phyloP scores from a whole-genome alignment of 1,140 invertebrate species.

The Heliconius hermathena region DNA sequence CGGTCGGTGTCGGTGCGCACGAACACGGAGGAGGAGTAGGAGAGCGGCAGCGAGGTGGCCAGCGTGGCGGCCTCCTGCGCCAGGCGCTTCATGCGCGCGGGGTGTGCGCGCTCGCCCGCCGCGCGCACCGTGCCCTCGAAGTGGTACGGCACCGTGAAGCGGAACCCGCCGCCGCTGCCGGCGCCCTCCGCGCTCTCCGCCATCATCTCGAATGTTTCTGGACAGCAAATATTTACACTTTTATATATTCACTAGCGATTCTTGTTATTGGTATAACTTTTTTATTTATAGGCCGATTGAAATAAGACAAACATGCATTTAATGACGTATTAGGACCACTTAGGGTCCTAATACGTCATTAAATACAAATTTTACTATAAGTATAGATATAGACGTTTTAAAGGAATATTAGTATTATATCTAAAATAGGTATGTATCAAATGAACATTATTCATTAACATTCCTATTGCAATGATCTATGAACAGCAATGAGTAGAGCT shows the following conservation, averaged over 20 bases:
- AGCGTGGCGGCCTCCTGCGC: slow-evolving; percentile 98
- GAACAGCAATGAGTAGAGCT: slow-evolving; percentile 43
- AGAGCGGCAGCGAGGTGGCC: slow-evolving; percentile 96
- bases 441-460: too few relatives aligned
- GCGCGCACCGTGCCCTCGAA: slow-evolving; percentile 94
- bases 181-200: slow-evolving; percentile 82
- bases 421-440: too few relatives aligned
- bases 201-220: slow-evolving; percentile 96
- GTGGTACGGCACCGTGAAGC: slow-evolving; percentile 94
- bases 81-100: slow-evolving; percentile 93
- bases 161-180: slow-evolving; percentile 86
- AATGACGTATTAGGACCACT: too few relatives aligned
- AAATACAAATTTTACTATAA: too few relatives aligned
- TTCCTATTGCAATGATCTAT: too few relatives aligned
- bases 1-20: slow-evolving; percentile 97
- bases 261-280: too few relatives aligned
- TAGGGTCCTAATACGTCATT: too few relatives aligned
- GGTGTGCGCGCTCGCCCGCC: slow-evolving; percentile 92
- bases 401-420: too few relatives aligned
- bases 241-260: neutral
- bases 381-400: too few relatives aligned
- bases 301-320: too few relatives aligned
- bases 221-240: neutral
- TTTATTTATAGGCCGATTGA: too few relatives aligned
- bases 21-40: slow-evolving; percentile 97